A percentile compares a stretch with the other conserved stretches of the same genome.
Conservation (phyloP, 2,888 invertebrate genomes). For the Hofmannophila pseudospretella region DNA sequence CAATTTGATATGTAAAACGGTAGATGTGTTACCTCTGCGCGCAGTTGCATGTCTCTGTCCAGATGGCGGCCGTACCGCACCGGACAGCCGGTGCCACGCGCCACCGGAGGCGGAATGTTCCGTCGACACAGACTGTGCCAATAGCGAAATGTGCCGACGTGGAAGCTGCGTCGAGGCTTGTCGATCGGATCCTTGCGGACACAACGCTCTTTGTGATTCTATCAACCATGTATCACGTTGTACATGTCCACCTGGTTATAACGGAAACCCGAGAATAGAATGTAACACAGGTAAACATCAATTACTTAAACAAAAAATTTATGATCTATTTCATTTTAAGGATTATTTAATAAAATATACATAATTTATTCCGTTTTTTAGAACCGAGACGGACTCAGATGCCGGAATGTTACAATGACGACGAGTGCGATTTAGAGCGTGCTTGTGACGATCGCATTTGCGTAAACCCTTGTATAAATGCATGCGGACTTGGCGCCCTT, state of each 20-base stretch:
- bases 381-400: slow-evolving; percentile 59
- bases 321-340: too few relatives aligned
- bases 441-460: slow-evolving; percentile 87
- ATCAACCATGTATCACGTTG: slow-evolving; percentile 87
- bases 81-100: slow-evolving; percentile 83
- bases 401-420: slow-evolving; percentile 86
- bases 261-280: slow-evolving; percentile 87
- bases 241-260: slow-evolving; percentile 86
- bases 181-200: slow-evolving; percentile 85
- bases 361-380: slow-evolving; percentile 16
- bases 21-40: slow-evolving; percentile 87
- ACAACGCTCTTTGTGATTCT: slow-evolving; percentile 89
- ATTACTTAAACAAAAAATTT: too few relatives aligned
- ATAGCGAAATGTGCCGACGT: slow-evolving; percentile 84
- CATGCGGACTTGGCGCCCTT: slow-evolving; percentile 88
- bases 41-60: slow-evolving; percentile 93
- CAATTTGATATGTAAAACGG: slow-evolving; percentile 87
- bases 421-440: slow-evolving; percentile 86
- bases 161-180: slow-evolving; percentile 90
- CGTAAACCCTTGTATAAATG: slow-evolving; percentile 86
- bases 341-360: too few relatives aligned
- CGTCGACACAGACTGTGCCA: slow-evolving; percentile 85
- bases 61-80: slow-evolving; percentile 86
- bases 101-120: slow-evolving; percentile 81
- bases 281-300: slow-evolving; percentile 79